Evolutionary conservation across 2,888 invertebrate species (phyloP), one percentile per base, ranked within the genome.

Genomic region (Clunio marinus): DNA sequence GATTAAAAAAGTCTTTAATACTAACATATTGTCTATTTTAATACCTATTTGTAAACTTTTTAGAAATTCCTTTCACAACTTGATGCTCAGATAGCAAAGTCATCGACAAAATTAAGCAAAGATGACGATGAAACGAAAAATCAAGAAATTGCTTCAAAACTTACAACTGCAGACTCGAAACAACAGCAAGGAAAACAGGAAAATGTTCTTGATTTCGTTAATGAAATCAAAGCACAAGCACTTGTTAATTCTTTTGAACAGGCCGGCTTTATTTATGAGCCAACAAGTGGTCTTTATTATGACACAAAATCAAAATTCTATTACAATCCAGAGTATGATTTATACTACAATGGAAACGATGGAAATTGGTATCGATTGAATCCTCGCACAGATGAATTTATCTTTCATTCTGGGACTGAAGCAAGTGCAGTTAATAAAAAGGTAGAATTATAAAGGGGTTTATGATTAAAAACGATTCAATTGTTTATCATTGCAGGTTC

Each of bases 251-350:
- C 88, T 2, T 77, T 88, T 75, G 84, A 87, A 73, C 83, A 89
- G 72, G 85, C 84, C 58, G 90, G 90, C 17, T 92, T 93, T 83
- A 88, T 92, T 27, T 93, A 89, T 78, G 93, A 94, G n/a, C 51
- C 51, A 22, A 51, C 51, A 2, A 22, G 20, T 22, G 57, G 57
- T 3, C 32, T 60, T n/a, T 94, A 93, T 78, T 93, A 93, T 77
- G 92, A 94, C 78, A 89, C 88, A 72, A 88, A 86, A 74, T 88
- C 91, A 72, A 93, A 93, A 70, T 94, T 92, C 80, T 94, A 94
- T 80, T 94, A 93, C 76, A 91, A 93, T 46, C 74, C 95, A 94
- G 89, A 90, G 76, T 85, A 88, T 73, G 89, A 91, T 1, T 81
- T 96, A 27, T 95, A 94, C 76, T 96, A 95, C 75, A 93, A 96